Evolutionary conservation across 2,797 vertebrate genomes (phyloP).

Genomic region (Macrochelys suwanniensis): DNA sequence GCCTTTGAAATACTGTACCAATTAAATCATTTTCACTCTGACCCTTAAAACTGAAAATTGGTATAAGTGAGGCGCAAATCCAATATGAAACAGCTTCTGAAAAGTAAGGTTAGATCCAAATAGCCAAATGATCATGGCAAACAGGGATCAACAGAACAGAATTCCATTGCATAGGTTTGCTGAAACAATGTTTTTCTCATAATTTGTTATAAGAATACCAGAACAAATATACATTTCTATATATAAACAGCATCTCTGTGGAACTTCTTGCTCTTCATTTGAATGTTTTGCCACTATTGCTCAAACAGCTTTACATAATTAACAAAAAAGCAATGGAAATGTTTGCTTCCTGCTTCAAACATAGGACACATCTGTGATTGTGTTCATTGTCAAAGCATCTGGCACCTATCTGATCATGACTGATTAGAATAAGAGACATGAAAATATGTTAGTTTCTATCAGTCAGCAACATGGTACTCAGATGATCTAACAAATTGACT

Average conservation of each 20-base stretch:
- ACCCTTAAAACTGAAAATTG: not conserved
- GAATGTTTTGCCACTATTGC: not conserved
- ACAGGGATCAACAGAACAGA: not conserved
- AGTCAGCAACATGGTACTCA: not conserved
- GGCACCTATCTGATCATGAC: too few species aligned
- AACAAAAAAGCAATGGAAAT: not conserved
- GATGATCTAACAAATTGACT: not conserved
- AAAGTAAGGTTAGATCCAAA: not conserved
- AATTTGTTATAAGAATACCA: not conserved
- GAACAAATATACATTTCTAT: not conserved
- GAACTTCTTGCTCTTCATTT: not conserved
- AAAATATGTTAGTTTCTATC: not conserved
- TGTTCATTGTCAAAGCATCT: not conserved
- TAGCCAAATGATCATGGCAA: not conserved
- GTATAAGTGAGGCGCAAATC: not conserved
- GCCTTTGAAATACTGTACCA: not conserved
- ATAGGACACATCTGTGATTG: not conserved
- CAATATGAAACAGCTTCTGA: not conserved
- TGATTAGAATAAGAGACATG: not conserved
- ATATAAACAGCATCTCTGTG: not conserved
- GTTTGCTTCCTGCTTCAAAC: not conserved
- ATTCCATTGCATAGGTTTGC: not conserved
- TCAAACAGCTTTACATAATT: not conserved
- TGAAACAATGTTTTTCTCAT: not conserved
- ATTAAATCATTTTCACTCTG: not conserved